Evolutionary conservation across 2,888 invertebrate genomes (phyloP), one percentile per base, ranked within the genome.

Genomic region (Sisyra nigra): DNA sequence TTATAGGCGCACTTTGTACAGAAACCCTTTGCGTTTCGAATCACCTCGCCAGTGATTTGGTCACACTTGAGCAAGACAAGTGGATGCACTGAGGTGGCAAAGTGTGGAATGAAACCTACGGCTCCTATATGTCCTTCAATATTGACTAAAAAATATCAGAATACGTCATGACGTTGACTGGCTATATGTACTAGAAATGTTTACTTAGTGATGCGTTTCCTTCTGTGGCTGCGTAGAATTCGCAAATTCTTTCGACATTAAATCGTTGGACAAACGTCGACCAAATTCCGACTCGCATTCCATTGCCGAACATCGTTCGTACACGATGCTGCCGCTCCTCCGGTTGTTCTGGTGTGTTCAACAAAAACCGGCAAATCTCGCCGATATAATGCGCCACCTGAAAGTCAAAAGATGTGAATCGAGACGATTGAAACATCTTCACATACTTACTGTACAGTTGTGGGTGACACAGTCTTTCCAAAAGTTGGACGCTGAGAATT

Each of bases 201-300:
- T 24, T 24, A 24, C 24, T 24, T 48, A 96, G 76, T 67, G 91
- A 94, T 2, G 92, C 86, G 63, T 96, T 97, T 56, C 96, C 94
- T 66, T 97, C 97, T 0, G 97, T 97, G 2, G 94, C 87, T 10
- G 94, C 97, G 61, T 97, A 97, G 54, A 97, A 78, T 65, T 97
- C 97, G 44, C 82, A 85, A 52, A 97, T 82, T 52, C 58, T 48
- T 32, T 54, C 48, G 29, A 69, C 57, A 2, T 55, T 51, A 46
- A 84, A 85, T 41, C 80, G 74, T 43, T 83, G 74, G 2, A 83
- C 77, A 57, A 97, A 94, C 53, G 81, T 74, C 48, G 76, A 71
- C 97, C 97, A 97, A 54, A 97, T 89, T 61, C 92, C 88, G 1
- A 89, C 81, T 31, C 91, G 71, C 57, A 97, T 71, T 3, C 97